phyloP scores from a whole-genome alignment of 2,113 vertebrate genomes.

The Lagenorhynchus albirostris region DNA sequence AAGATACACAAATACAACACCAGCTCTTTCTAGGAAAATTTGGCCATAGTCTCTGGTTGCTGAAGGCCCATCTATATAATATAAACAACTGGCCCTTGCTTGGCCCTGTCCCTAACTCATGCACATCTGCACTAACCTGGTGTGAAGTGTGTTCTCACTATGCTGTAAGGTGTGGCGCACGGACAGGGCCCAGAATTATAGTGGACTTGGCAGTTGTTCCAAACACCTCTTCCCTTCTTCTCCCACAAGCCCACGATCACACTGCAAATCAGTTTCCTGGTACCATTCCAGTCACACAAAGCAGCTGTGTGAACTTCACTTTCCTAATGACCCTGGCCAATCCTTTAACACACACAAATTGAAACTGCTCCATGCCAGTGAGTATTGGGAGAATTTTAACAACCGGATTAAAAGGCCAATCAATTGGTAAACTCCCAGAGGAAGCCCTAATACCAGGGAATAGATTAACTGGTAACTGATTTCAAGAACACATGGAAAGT shows the following conservation, averaged over 20 bases:
- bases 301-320: not conserved
- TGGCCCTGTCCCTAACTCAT: not conserved
- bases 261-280: not conserved
- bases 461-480: slow-evolving; percentile 52
- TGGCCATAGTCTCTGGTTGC: not conserved
- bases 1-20: not conserved
- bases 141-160: not conserved
- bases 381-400: slow-evolving; percentile 61
- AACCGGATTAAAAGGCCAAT: slow-evolving; percentile 67
- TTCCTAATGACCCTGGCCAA: slow-evolving; percentile 1
- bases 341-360: slow-evolving; percentile 43
- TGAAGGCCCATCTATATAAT: not conserved
- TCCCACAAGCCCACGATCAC: not conserved
- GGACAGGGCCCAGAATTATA: not conserved
- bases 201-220: not conserved
- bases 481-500: slow-evolving; percentile 54
- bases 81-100: not conserved
- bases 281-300: not conserved
- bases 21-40: not conserved
- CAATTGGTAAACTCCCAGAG: slow-evolving; percentile 51
- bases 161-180: not conserved
- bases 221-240: not conserved
- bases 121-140: not conserved
- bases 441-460: slow-evolving; percentile 45
- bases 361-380: slow-evolving; percentile 23